Percentiles rank a stretch among this genome's conserved stretches.
phyloP scores from a whole-genome alignment of 2,888 invertebrate genomes.

The Uropetala carovei region DNA sequence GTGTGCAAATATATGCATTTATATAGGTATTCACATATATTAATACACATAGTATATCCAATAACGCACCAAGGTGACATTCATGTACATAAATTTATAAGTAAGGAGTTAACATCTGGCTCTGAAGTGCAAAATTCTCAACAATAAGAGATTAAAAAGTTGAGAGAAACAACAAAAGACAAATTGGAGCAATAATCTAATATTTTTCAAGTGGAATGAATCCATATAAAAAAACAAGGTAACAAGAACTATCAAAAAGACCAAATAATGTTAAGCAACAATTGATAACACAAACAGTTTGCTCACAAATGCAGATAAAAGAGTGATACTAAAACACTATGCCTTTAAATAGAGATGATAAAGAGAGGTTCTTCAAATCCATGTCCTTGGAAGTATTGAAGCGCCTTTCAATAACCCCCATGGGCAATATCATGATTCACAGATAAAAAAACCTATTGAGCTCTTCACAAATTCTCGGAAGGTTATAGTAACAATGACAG shows the following conservation, averaged over 20 bases:
- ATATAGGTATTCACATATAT: constrained; percentile 18
- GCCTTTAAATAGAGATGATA: not conserved
- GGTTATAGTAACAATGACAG: not conserved
- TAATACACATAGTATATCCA: not conserved
- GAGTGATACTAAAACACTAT: not conserved
- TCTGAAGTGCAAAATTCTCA: not conserved
- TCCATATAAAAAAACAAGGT: constrained; percentile 36
- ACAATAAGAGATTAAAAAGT: not conserved
- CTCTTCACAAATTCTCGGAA: not conserved
- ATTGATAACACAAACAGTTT: not conserved
- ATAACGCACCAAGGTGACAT: not conserved
- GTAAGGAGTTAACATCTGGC: not conserved
- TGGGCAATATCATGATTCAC: not conserved
- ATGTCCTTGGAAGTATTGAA: not conserved
- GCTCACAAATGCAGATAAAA: not conserved
- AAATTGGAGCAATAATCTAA: not conserved
- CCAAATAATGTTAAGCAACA: not conserved
- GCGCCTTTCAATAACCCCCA: not conserved
- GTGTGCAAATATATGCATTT: not conserved
- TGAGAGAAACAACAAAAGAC: constrained; percentile 1
- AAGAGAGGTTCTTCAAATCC: not conserved
- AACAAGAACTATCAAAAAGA: constrained; percentile 47
- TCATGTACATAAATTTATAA: not conserved
- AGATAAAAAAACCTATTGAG: not conserved
- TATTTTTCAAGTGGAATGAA: not conserved